Evolutionary conservation across 2,888 invertebrate species (phyloP), one percentile per base, ranked within the genome.

Genomic region (Neoscelio sp.): DNA sequence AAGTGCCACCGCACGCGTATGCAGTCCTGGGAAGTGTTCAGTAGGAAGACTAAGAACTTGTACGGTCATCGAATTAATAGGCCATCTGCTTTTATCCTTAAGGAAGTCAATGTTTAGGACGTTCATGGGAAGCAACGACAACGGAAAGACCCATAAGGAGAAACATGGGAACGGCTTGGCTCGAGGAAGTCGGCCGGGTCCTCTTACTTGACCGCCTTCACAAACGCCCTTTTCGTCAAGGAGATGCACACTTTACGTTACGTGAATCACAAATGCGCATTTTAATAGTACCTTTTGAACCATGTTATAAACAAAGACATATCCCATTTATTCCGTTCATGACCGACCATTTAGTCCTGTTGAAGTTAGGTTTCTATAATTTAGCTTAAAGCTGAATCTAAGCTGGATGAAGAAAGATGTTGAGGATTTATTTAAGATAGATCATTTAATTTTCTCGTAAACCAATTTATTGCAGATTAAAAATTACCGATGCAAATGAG

Each of bases 101-200:
- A 89, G 90, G 90, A 90, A 90, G 89, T 89, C 86, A 87, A 87
- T 89, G 89, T 89, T 89, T 89, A 89, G 88, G 87, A 89, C 88
- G 88, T 87, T 86, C 89, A 90, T 90, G 90, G 90, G 90, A 90
- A 90, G 86, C 88, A 83, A 83, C 87, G 89, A 88, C 88, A 89
- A 89, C 89, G 89, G 89, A 90, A 90, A 88, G 89, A 85, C 90
- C 84, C 89, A 89, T 85, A 84, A 87, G 85, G 82, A 82, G 79
- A 77, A 83, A 86, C 87, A 90, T 90, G 90, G 90, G 90, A 90
- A 90, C 87, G 86, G 79, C 82, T 84, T 85, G 74, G 67, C 76
- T 81, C 83, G 52, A 80, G 75, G 70, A 73, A 79, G 81, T 78
- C 78, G 85, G 48, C 52, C 50, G 64, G 65, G 74, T 71, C 70